Percentiles rank a stretch among this genome's conserved stretches.
These are phyloP conservation scores for Zaprionus capensis DNA, from an alignment of 1,140 invertebrate genomes.

Conservation along the genomic window DNA sequence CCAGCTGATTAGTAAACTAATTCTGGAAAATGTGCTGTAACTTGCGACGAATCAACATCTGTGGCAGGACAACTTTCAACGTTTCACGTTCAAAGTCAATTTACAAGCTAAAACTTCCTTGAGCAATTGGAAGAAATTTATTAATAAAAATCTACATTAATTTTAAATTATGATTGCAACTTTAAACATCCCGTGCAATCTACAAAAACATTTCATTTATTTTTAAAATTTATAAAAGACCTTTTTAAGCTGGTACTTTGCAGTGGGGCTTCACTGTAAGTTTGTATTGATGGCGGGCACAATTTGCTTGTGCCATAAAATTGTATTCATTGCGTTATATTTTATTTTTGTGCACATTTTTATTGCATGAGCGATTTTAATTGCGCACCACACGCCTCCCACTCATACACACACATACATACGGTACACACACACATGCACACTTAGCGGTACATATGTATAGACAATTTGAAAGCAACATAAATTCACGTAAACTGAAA, in stretches of 20 bases:
- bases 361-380: slow-evolving; percentile 71
- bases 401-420: neutral
- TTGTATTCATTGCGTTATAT: slow-evolving; percentile 44
- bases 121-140: neutral
- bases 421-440: slow-evolving; percentile 8
- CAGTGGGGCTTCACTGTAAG: slow-evolving; percentile 9
- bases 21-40: neutral
- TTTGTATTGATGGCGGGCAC: slow-evolving; percentile 54
- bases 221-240: neutral
- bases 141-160: neutral
- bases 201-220: neutral
- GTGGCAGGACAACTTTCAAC: neutral
- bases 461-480: slow-evolving; percentile 76
- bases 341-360: slow-evolving; percentile 43
- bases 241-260: neutral
- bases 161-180: neutral
- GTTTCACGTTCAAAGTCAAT: neutral
- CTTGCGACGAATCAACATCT: neutral
- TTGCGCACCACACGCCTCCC: slow-evolving; percentile 40
- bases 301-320: slow-evolving; percentile 50
- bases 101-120: neutral
- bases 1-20: slow-evolving; percentile 1
- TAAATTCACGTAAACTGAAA: slow-evolving; percentile 75
- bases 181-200: neutral
- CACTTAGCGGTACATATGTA: slow-evolving; percentile 16